Percentiles rank a stretch among this genome's conserved stretches.
phyloP scores from a whole-genome alignment of 2,888 invertebrate species.

The Crocallis elinguaria region DNA sequence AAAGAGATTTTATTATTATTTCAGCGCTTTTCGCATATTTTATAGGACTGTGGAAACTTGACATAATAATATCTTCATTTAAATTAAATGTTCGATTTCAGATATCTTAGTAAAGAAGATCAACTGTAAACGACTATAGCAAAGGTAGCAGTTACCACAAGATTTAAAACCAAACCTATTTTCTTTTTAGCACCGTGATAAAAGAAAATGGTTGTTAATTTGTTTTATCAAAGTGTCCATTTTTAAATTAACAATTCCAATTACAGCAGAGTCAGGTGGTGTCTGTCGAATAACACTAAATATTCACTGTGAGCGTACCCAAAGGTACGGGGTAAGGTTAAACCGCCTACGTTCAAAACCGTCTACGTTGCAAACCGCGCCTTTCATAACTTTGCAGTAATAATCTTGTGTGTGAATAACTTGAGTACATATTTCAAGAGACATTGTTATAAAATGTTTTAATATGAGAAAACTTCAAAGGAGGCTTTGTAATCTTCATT shows the following conservation, averaged over 20 bases:
- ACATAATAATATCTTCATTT: neutral
- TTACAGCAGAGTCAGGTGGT: slow-evolving; percentile 34
- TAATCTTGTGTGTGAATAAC: slow-evolving; percentile 44
- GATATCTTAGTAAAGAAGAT: neutral
- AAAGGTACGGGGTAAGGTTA: slow-evolving; percentile 47
- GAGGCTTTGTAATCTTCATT: slow-evolving; percentile 6
- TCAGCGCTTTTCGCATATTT: neutral
- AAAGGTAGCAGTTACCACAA: neutral
- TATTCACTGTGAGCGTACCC: slow-evolving; percentile 53
- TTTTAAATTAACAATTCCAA: slow-evolving; percentile 33
- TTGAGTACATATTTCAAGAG: slow-evolving; percentile 36
- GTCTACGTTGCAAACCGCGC: too few species aligned
- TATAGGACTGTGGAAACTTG: neutral
- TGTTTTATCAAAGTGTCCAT: slow-evolving; percentile 14
- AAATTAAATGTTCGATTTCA: neutral
- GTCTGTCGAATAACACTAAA: slow-evolving; percentile 48
- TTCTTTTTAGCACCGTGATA: neutral
- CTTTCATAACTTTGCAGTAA: slow-evolving; percentile 53
- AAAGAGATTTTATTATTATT: neutral
- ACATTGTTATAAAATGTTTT: slow-evolving; percentile 34
- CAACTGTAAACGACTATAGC: neutral
- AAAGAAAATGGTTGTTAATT: neutral
- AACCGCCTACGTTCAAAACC: slow-evolving; percentile 52
- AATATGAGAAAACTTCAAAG: slow-evolving; percentile 19
- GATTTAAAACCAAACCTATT: too few species aligned